phyloP scores from a whole-genome alignment of 2,797 vertebrate species.

The Microtus obscurus region DNA sequence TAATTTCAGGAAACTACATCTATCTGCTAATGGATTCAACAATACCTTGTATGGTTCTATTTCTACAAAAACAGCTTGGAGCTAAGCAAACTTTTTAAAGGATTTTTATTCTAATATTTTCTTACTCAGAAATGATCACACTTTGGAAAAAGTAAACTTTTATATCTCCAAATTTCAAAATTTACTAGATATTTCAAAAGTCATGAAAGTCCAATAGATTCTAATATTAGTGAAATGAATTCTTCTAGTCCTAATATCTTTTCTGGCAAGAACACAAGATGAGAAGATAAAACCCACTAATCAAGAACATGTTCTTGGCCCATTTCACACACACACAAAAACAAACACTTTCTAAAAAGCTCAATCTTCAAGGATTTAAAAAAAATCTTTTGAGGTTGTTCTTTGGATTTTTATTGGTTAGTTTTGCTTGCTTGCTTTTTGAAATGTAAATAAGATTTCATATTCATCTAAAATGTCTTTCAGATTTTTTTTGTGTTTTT shows the following conservation, averaged over 20 bases:
- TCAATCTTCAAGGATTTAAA: neutral
- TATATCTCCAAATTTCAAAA: neutral
- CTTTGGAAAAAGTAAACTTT: slow-evolving; percentile 23
- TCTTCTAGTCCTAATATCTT: slow-evolving; percentile 6
- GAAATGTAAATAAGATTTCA: neutral
- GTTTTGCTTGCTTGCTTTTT: neutral
- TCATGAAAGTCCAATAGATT: neutral
- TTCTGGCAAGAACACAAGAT: slow-evolving; percentile 6
- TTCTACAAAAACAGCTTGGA: neutral
- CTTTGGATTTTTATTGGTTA: neutral
- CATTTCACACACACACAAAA: neutral
- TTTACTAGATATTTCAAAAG: slow-evolving; percentile 8
- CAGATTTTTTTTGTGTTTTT: too few species aligned
- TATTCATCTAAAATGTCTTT: neutral
- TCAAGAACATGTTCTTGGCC: slow-evolving; percentile 18
- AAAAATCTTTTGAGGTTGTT: neutral
- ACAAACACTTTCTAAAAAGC: neutral
- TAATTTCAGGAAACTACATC: neutral
- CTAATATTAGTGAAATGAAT: slow-evolving; percentile 30
- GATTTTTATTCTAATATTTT: neutral
- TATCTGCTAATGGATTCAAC: neutral
- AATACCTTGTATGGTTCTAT: neutral
- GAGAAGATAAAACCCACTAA: slow-evolving; percentile 1
- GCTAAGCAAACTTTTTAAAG: neutral
- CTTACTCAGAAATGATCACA: neutral